Percentiles rank a stretch among this genome's conserved stretches.
Evolutionary conservation across 37 sponge, comb jelly and placozoan genomes (phyloP).

Genomic region (Trichoplax adhaerens): DNA sequence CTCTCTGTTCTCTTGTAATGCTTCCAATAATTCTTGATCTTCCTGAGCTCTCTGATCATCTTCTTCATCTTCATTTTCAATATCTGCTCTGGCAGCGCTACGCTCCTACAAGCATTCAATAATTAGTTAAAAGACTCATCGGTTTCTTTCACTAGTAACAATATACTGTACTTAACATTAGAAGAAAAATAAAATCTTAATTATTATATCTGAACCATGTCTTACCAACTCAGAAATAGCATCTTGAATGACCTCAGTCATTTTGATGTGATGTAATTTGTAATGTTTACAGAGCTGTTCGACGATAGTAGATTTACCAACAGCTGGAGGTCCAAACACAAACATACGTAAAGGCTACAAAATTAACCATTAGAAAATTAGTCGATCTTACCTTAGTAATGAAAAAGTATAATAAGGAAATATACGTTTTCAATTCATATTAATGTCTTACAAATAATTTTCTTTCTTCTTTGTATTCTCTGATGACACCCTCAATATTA

Average conservation of each 20-base stretch:
- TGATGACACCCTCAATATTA: constrained; percentile 35
- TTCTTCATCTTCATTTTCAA: constrained; percentile 55
- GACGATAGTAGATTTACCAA: constrained; percentile 52
- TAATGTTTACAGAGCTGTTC: constrained; percentile 65
- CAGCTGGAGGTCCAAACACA: constrained; percentile 77
- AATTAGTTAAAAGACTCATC: background rate
- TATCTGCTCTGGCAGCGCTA: constrained; percentile 23
- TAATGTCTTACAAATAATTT: constrained; percentile 34
- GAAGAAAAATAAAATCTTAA: background rate
- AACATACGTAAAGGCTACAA: constrained; percentile 55
- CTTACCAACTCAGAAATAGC: constrained; percentile 47
- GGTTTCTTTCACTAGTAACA: too few species aligned
- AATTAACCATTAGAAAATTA: background rate
- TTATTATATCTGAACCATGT: background rate
- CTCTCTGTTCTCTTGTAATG: constrained; percentile 51
- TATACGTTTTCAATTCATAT: too few species aligned
- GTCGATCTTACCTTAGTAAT: too few species aligned
- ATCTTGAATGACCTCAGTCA: constrained; percentile 63
- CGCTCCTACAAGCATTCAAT: constrained; percentile 1
- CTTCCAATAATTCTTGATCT: constrained; percentile 59
- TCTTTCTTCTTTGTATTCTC: constrained; percentile 60
- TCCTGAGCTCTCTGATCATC: constrained; percentile 64
- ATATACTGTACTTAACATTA: too few species aligned
- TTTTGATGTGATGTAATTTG: constrained; percentile 79
- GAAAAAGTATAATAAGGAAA: too few species aligned